Conservation (phyloP, 2,797 vertebrate genomes). For the Leuciscus waleckii region DNA sequence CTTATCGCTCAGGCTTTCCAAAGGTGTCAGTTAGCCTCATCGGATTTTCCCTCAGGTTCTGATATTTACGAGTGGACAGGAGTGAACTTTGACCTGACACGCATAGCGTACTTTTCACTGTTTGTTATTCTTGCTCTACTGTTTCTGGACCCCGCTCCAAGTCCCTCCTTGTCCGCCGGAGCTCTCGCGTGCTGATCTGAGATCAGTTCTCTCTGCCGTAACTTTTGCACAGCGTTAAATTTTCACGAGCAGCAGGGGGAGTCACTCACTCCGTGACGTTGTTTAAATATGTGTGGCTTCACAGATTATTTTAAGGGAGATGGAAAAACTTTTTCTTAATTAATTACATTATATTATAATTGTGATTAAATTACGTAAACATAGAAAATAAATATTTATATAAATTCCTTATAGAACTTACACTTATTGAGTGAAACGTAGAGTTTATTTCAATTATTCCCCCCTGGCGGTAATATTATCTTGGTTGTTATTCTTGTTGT, state of each 20-base stretch:
- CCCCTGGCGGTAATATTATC: constrained; percentile 13
- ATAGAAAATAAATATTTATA: neutral
- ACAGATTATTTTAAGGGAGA: neutral
- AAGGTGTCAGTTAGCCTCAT: constrained; percentile 53
- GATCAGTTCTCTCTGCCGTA: constrained; percentile 14
- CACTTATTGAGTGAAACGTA: neutral
- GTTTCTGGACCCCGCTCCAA: constrained; percentile 16
- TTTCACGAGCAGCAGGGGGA: constrained; percentile 23
- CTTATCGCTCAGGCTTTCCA: constrained; percentile 44
- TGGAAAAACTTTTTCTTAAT: neutral
- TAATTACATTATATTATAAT: neutral
- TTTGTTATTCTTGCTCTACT: constrained; percentile 28
- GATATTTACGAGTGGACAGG: constrained; percentile 7
- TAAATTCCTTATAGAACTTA: neutral
- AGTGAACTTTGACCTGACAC: constrained; percentile 34
- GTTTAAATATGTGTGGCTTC: constrained; percentile 32
- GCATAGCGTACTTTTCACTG: constrained; percentile 21
- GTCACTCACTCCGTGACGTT: constrained; percentile 34
- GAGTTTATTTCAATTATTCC: neutral
- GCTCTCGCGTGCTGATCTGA: constrained; percentile 28
- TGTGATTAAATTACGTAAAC: neutral
- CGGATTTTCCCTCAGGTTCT: constrained; percentile 10
- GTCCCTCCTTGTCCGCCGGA: constrained; percentile 35
- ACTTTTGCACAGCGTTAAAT: constrained; percentile 29
- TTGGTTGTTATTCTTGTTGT: constrained; percentile 26